Base-by-base conservation (phyloP, 2,113 vertebrate genomes). In the Himantopus leucocephalus region DNA sequence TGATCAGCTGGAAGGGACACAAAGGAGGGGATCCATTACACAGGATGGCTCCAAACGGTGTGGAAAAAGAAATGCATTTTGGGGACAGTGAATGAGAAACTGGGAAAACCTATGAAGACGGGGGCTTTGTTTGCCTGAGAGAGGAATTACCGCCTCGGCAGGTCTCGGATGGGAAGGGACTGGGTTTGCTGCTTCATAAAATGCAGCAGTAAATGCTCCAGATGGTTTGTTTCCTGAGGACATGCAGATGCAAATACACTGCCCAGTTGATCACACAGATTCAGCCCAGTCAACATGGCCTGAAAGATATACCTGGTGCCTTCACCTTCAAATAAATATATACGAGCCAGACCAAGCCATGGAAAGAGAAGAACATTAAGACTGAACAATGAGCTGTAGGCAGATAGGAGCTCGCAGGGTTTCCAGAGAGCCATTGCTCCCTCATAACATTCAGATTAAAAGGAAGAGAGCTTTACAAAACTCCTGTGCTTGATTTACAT, bases 1-100 rank as follows among this genome's bases (percentile, higher is more conserved):
- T 64, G 34, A 26, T 50, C 37, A 47, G 6, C 32, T 78, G 24
- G 6, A 63, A 78, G 43, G 7, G 34, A 29, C 24, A 12, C 8
- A 34, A 68, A 34, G 1, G 2, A 0, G 0, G 10, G 12, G 3
- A 0, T 81, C 34, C 34, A 24, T 50, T 23, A 24, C 34, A 15
- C 9, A 20, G 21, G 10, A 8, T 76, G 55, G 16, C 22, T 84
- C 35, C 10, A 5, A 56, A 55, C 0, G 0, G 32, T 71, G 16
- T 39, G 39, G 17, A 23, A 64, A 24, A 19, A 58, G 1, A 32
- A 20, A 24, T 50, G 48, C 22, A 13, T 50, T 50, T 52, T 39
- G 8, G 12, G 34, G 6, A 62, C 0, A 64, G 18, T 12, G 30
- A 62, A 9, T 58, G 39, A 50, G 21, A 50, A 85, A 30, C 35